Evolutionary conservation across 2,888 invertebrate species (phyloP), one percentile per base, ranked within the genome.

Genomic region (Subacronicta megacephala): DNA sequence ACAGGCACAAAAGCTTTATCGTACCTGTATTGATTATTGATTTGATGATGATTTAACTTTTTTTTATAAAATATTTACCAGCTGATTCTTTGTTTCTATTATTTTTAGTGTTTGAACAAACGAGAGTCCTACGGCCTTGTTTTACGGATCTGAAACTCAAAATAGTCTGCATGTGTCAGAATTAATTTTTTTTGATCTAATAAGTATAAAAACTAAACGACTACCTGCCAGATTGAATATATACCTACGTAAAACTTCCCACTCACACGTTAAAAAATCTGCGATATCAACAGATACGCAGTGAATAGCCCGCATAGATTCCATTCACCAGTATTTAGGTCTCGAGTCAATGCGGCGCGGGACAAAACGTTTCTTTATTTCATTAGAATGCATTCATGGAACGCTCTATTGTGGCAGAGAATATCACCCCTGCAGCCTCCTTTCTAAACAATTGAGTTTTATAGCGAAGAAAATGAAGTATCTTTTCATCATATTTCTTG

Each of bases 281-380:
- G 31, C 53, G 61, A 73, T 72, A 72, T 74, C 72, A 69, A 68
- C 74, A 79, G 80, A 80, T 75, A 78, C 72, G 71, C 56, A 62
- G 67, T 81, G 81, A 82, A 84, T 80, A 77, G 78, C 43, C 26
- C 47, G 47, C 72, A 53, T 46, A 54, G 55, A 56, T 57, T 65
- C 72, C 58, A 82, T 82, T 84, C 84, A 79, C 31, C 46, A 62
- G 77, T 81, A 84, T 83, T 78, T 85, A 81, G 85, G 83, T 84
- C 85, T 77, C 79, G 53, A 80, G 75, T 83, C 81, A 85, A 81
- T 84, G 85, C 79, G 72, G 57, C 53, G 55, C 64, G 74, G 85
- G 81, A 87, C 86, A 85, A 86, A 88, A 87, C 85, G 86, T 87
- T 87, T 85, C 88, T 89, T 87, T 89, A 89, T 89, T 87, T 88